Conservation (phyloP, 1,140 invertebrate species). For the Mercenaria mercenaria region DNA sequence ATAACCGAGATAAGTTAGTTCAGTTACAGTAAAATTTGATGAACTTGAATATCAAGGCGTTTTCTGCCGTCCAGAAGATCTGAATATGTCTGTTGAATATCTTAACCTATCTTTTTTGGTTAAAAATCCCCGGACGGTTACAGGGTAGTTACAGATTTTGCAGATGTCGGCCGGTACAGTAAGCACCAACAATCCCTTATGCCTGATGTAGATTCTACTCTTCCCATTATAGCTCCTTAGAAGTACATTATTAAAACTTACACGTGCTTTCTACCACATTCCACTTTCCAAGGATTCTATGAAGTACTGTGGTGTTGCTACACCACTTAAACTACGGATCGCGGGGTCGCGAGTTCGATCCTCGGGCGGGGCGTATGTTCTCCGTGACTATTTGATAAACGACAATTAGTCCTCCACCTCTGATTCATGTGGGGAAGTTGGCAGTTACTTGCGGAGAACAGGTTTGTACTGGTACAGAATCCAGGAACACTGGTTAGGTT, state of each 20-base stretch:
- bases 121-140: conserved; percentile 61
- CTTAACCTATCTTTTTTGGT: conserved; percentile 57
- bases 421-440: too few relatives aligned
- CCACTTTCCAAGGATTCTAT: conserved; percentile 56
- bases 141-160: conserved; percentile 70
- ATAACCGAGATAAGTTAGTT: conserved; percentile 42
- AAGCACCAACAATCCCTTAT: conserved; percentile 44
- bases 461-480: too few relatives aligned
- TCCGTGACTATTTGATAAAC: too few relatives aligned
- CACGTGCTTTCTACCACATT: conserved; percentile 65
- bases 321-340: not conserved
- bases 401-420: too few relatives aligned
- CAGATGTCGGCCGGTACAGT: conserved; percentile 51
- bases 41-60: conserved; percentile 57
- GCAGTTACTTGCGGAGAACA: too few relatives aligned
- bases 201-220: conserved; percentile 61
- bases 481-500: too few relatives aligned
- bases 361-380: too few relatives aligned
- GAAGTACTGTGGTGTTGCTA: conserved; percentile 56
- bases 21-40: conserved; percentile 63
- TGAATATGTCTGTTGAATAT: conserved; percentile 62
- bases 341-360: too few relatives aligned
- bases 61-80: conserved; percentile 65
- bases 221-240: conserved; percentile 2
- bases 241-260: conserved; percentile 45